These are phyloP conservation scores for Leptobrachium leishanense DNA, from an alignment of 2,113 vertebrate species.

Conservation along the genomic window DNA sequence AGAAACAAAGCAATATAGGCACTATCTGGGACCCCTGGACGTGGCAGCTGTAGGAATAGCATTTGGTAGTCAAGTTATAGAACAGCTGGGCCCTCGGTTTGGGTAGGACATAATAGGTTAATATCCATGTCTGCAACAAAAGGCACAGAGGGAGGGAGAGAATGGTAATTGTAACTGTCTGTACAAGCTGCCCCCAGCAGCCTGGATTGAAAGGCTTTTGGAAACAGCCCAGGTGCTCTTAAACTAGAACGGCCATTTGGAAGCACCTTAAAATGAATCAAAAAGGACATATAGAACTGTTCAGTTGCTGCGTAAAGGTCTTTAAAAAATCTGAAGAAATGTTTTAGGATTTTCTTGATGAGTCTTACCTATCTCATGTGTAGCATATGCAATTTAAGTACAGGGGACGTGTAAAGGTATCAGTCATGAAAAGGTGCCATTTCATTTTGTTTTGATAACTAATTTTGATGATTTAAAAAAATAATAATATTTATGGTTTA, in stretches of 20 bases:
- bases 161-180: not conserved
- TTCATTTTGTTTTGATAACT: no score
- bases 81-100: not conserved
- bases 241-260: not conserved
- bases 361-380: no score
- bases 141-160: not conserved
- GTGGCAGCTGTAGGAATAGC: not conserved
- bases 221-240: not conserved
- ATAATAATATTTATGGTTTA: no score
- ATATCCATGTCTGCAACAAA: not conserved
- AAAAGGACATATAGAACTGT: no score
- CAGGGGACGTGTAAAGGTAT: no score
- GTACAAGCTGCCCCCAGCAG: not conserved
- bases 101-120: not conserved
- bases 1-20: not conserved
- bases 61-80: not conserved
- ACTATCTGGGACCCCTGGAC: not conserved
- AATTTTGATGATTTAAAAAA: no score
- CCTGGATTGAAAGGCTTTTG: not conserved
- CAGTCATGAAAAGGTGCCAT: no score
- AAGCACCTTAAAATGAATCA: no score
- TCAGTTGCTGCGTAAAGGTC: no score
- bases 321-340: no score
- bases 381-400: no score
- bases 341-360: no score